These are phyloP conservation scores for Phoebastria nigripes DNA, from an alignment of 2,797 vertebrate species.

Conservation along the genomic window DNA sequence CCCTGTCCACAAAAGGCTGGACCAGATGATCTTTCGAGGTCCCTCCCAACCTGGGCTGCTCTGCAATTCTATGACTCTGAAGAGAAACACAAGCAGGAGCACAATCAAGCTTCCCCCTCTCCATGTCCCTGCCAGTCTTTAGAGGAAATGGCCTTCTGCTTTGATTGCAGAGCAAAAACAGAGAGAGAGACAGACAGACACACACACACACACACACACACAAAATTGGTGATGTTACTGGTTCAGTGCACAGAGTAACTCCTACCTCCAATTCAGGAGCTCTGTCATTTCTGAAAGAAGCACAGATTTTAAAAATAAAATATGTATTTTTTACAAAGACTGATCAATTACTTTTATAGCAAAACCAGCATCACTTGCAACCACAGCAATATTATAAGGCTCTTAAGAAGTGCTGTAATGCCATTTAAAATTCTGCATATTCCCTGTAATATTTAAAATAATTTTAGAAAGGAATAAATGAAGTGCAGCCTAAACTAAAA, in stretches of 20 bases:
- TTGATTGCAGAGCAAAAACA: not conserved
- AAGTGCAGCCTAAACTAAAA: not conserved
- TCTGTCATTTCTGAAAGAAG: not conserved
- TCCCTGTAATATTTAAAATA: not conserved
- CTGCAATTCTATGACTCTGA: not conserved
- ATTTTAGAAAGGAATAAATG: not conserved
- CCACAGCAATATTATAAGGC: not conserved
- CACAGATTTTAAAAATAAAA: not conserved
- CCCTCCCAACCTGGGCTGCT: not conserved
- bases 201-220: not conserved
- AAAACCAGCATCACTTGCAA: not conserved
- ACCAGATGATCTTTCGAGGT: not conserved
- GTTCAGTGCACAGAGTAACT: not conserved
- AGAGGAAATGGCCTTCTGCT: not conserved
- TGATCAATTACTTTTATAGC: not conserved
- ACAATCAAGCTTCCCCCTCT: too few relatives aligned
- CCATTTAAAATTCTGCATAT: not conserved
- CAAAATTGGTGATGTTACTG: not conserved
- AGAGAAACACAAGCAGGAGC: not conserved
- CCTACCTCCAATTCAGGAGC: not conserved
- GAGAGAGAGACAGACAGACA: too few relatives aligned
- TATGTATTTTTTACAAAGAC: not conserved
- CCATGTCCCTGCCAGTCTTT: not conserved
- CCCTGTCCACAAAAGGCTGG: not conserved
- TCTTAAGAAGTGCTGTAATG: not conserved